phyloP scores from a whole-genome alignment of 2,888 invertebrate genomes.

The Cylindroiulus punctatus region DNA sequence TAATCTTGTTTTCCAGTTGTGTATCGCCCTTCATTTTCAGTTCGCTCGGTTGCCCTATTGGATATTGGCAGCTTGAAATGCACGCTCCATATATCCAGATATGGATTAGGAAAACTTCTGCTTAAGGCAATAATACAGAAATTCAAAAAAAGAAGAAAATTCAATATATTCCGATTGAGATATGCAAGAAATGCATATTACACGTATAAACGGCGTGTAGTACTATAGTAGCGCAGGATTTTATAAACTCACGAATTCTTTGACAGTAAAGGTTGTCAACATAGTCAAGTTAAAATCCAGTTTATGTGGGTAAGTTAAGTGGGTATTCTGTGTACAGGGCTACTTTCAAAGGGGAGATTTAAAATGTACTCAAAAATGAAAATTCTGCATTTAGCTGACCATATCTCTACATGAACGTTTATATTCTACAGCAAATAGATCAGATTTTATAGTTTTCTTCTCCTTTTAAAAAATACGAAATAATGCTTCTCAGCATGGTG shows the following conservation, averaged over 20 bases:
- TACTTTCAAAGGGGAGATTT: no score
- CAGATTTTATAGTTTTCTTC: no score
- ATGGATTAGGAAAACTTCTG: constrained; percentile 34
- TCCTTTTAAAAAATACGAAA: no score
- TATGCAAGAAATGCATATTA: neutral
- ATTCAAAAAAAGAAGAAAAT: neutral
- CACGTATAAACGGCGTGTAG: neutral
- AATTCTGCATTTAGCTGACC: no score
- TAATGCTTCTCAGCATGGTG: no score
- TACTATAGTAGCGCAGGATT: neutral
- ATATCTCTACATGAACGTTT: no score
- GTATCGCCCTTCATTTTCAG: constrained; percentile 34
- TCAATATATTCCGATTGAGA: constrained; percentile 1
- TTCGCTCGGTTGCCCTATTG: constrained; percentile 37
- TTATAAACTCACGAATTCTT: neutral
- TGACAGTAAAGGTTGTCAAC: no score
- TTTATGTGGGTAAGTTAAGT: no score
- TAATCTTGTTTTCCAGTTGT: constrained; percentile 42
- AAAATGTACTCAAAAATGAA: no score
- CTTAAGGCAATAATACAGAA: constrained; percentile 13
- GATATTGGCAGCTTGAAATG: neutral
- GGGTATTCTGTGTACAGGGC: no score
- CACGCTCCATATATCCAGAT: constrained; percentile 31
- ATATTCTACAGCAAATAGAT: no score
- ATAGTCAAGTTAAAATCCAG: no score